Evolutionary conservation across 2,888 invertebrate genomes (phyloP), one percentile per base, ranked within the genome.

Genomic region (Graphium colonna): DNA sequence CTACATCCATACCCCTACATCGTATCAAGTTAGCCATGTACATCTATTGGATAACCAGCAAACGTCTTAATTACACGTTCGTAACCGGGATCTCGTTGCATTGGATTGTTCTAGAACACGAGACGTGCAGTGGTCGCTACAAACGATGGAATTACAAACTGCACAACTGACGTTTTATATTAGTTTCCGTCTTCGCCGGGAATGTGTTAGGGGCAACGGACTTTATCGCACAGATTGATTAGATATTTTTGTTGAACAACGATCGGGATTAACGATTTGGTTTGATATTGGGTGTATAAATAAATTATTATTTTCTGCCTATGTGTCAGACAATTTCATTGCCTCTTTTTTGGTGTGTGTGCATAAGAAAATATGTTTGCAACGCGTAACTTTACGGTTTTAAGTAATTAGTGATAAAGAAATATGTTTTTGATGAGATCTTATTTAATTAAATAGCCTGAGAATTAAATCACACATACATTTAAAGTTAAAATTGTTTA

Each of bases 121-220:
- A 49, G 13, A 17, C 40, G n/a, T 38, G 9, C 39, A 18, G 48
- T 12, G 53, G 44, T 53, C 44, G 31, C 26, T 43, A 10, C 5
- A 39, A 10, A 13, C 44, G 49, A 53, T 49, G 49, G 39, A 53
- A 49, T 53, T 53, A 44, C 44, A 53, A 45, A 49, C 53, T 48
- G 36, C 13, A 33, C 21, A 26, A 16, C 21, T 9, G 9, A 48
- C 36, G 16, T 17, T 36, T 36, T 36, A 12, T 12, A n/a, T n/a
- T 4, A n/a, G 36, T 1, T 36, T 36, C n/a, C n/a, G 4, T n/a
- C 12, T 36, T n/a, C 12, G 12, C 9, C 36, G 12, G 33, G 36
- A 15, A 18, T 38, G 42, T 42, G 41, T 49, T 39, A 53, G 46
- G 48, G 48, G 39, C 48, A 44, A 49, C 15, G 53, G 7, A 48